A percentile compares a stretch with the other conserved stretches of the same genome.
Evolutionary conservation across 1,140 invertebrate genomes (phyloP).

Genomic region (Adelges cooleyi): DNA sequence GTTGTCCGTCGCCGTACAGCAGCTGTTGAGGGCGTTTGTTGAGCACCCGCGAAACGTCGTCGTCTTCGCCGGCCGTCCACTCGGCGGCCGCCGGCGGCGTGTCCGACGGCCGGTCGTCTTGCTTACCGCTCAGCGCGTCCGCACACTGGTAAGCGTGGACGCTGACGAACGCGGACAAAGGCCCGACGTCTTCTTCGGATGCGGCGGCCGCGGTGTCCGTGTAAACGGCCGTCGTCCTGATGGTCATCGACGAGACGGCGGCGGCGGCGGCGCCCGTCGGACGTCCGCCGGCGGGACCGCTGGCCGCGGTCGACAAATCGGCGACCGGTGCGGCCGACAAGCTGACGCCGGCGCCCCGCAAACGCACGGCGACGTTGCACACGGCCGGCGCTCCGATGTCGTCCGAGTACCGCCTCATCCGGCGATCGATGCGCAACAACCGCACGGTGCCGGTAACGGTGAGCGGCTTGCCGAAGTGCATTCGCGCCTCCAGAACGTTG

Average conservation of each 20-base stretch:
- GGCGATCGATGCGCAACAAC: conserved; percentile 32
- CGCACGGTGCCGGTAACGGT: conserved; percentile 51
- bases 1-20: conserved; percentile 22
- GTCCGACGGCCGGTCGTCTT: conserved; percentile 38
- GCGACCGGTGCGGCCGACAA: conserved; percentile 54
- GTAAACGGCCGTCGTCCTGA: conserved; percentile 58
- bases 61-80: no score
- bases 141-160: conserved; percentile 70
- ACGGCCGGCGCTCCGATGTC: conserved; percentile 17
- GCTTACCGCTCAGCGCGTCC: conserved; percentile 34
- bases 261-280: conserved; percentile 37
- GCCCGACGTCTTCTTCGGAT: conserved; percentile 47
- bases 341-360: conserved; percentile 60
- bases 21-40: neutral
- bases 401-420: no score
- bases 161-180: conserved; percentile 67
- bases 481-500: conserved; percentile 54
- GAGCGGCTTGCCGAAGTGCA: conserved; percentile 58
- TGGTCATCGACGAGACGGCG: conserved; percentile 62
- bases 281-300: conserved; percentile 23
- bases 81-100: conserved; percentile 34
- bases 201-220: conserved; percentile 51
- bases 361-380: conserved; percentile 55
- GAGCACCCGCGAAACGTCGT: conserved; percentile 33
- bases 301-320: conserved; percentile 33